Base-by-base conservation (phyloP, 2,797 vertebrate species). In the Fundulus diaphanus region DNA sequence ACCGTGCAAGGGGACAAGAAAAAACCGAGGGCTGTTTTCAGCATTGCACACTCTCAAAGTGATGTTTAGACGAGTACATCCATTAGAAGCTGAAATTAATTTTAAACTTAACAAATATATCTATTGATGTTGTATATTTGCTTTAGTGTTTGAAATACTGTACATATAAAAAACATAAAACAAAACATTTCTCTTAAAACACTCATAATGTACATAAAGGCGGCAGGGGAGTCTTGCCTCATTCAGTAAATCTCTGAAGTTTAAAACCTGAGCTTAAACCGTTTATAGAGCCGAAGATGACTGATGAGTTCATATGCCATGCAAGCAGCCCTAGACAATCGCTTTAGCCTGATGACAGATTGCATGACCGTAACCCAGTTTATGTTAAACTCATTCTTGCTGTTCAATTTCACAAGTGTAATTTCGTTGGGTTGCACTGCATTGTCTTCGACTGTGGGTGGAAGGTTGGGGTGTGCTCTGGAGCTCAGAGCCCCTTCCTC, bases 301-400 rank as follows among this genome's bases (percentile, higher is more conserved):
- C 97, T 96, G 98, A 99, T 98, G 96, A 97, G 97, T 98, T 99
- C 96, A 98, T 98, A 97, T 96, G 95, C 96, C 97, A 98, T 97
- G 97, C 98, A 97, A 96, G 97, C 96, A 94, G 94, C 95, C 95
- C 94, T 91, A 98, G 97, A 98, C 97, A 98, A 98, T 97, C 95
- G 97, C 96, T 96, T 95, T 96, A 95, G 96, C 95, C 94, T 87
- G 88, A 96, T 99, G 98, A 99, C 97, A 97, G 97, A 99, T 99
- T 96, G 96, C 97, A 96, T 96, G 89, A 96, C 97, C 93, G 95
- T 99, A 98, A 99, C 98, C 97, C 96, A 98, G 96, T 99, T 99
- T 98, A 97, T 98, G 97, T 99, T 98, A 98, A 98, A 97, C 96
- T 97, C 97, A 97, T 98, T 98, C 97, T 97, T 95, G 95, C 97